These are phyloP conservation scores for Phaonia tiefii DNA, from an alignment of 2,888 invertebrate genomes.

Conservation along the genomic window DNA sequence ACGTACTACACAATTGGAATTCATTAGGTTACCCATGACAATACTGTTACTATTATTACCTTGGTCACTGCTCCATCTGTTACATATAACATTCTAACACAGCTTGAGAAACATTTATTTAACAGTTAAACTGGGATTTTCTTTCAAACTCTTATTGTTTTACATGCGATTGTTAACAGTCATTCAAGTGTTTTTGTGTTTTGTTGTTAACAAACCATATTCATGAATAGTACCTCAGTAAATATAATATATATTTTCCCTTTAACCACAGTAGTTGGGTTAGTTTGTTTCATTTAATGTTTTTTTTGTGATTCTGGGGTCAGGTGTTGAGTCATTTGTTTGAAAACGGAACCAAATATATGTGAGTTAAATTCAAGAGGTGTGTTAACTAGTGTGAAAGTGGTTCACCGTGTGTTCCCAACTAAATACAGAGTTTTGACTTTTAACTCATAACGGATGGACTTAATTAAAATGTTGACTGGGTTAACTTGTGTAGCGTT, in stretches of 20 bases:
- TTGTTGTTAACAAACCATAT: no score
- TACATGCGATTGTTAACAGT: constrained; percentile 5
- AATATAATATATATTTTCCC: no score
- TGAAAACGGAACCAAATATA: constrained; percentile 17
- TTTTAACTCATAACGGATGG: background rate
- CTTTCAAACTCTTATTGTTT: background rate
- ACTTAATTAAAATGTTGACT: background rate
- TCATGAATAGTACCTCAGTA: no score
- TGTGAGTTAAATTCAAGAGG: constrained; percentile 39
- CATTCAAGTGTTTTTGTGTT: background rate
- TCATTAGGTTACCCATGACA: constrained; percentile 53
- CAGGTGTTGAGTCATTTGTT: constrained; percentile 43
- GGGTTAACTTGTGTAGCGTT: background rate
- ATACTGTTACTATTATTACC: constrained; percentile 35
- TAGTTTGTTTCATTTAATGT: constrained; percentile 35
- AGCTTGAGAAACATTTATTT: no score
- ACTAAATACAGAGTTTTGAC: no score
- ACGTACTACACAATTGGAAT: constrained; percentile 48
- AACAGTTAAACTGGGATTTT: no score
- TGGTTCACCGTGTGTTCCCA: no score
- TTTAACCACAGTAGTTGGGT: constrained; percentile 21
- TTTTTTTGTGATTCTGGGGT: constrained; percentile 36
- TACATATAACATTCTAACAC: no score
- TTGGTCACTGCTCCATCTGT: background rate
- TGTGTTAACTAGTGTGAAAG: constrained; percentile 49